phyloP scores from a whole-genome alignment of 2,888 invertebrate species.

The Noctua pronuba region DNA sequence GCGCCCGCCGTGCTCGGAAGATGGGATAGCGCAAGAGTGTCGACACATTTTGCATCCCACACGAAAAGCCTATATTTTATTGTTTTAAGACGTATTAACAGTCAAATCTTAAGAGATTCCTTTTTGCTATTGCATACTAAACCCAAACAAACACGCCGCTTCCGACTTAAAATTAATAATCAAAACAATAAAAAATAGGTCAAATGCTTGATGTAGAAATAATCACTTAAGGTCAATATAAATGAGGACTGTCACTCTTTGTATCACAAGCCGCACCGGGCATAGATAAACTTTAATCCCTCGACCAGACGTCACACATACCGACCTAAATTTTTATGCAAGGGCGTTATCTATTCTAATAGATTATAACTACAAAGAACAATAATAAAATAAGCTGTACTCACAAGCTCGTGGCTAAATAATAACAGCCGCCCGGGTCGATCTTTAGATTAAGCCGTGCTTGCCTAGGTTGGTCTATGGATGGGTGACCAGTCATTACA shows the following conservation, averaged over 20 bases:
- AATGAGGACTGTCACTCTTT: constrained; percentile 29
- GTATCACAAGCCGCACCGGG: constrained; percentile 1
- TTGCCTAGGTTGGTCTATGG: too few species aligned
- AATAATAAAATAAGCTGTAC: background rate
- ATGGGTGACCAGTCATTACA: too few species aligned
- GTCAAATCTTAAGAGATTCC: background rate
- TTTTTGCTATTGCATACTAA: background rate
- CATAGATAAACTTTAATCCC: constrained; percentile 57
- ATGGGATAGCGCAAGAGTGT: too few species aligned
- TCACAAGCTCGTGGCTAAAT: too few species aligned
- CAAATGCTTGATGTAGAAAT: background rate
- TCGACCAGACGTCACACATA: constrained; percentile 10
- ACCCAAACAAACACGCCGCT: background rate
- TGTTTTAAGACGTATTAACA: background rate
- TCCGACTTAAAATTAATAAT: background rate
- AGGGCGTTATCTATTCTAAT: background rate
- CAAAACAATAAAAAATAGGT: background rate
- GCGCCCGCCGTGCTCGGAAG: too few species aligned
- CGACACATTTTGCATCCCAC: too few species aligned
- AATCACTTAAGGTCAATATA: constrained; percentile 29
- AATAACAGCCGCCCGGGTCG: too few species aligned
- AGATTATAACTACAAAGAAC: background rate
- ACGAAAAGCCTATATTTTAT: too few species aligned
- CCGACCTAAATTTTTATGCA: constrained; percentile 29
- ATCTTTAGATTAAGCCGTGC: too few species aligned